Percentiles rank a stretch among this genome's conserved stretches.
phyloP scores from a whole-genome alignment of 2,113 vertebrate species.

The Pitta sordida region DNA sequence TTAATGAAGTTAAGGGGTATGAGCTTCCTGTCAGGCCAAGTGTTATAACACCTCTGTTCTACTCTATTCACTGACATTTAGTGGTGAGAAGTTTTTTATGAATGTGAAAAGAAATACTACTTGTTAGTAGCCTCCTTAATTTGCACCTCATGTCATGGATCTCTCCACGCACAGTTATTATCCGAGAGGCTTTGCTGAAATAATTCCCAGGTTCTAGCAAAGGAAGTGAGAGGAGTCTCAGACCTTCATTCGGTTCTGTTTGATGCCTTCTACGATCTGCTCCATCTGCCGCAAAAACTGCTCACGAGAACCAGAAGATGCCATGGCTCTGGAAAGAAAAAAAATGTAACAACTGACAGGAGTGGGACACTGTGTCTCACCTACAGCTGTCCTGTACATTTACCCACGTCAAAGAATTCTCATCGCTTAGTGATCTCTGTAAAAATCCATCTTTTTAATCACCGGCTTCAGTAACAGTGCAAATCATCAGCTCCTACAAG shows the following conservation, averaged over 20 bases:
- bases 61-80: neutral
- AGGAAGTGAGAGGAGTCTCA: neutral
- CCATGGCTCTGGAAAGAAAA: conserved; percentile 87
- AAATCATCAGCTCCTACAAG: neutral
- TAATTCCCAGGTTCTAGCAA: neutral
- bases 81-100: neutral
- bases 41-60: neutral
- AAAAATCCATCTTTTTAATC: neutral
- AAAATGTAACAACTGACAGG: neutral
- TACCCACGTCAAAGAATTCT: neutral
- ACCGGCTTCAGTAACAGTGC: neutral
- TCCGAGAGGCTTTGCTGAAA: neutral
- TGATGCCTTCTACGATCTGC: conserved; percentile 98
- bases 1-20: neutral
- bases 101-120: neutral
- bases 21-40: neutral
- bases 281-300: conserved; percentile 98
- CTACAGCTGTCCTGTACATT: neutral
- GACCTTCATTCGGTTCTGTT: conserved; percentile 95
- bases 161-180: neutral
- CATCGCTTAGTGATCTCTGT: neutral
- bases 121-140: neutral
- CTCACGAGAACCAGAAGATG: conserved; percentile 87
- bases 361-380: neutral
- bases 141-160: neutral